These are phyloP conservation scores for Eurystomus gularis DNA, from an alignment of 2,113 vertebrate genomes.

Conservation along the genomic window DNA sequence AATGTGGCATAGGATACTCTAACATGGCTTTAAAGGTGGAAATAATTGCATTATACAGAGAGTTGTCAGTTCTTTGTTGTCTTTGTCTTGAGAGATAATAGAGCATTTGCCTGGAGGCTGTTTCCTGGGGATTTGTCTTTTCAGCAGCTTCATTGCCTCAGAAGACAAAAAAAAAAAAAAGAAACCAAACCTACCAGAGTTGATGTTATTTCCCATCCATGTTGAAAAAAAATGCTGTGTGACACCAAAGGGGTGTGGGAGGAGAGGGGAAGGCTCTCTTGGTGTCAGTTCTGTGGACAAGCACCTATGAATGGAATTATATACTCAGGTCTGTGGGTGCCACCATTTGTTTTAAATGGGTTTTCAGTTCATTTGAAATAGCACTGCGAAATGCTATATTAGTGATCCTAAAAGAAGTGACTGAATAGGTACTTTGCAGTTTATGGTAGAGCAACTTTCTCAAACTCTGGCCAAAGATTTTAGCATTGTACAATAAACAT, in stretches of 20 bases:
- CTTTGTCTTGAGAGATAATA: slow-evolving; percentile 16
- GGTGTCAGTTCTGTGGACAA: neutral
- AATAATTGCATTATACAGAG: slow-evolving; percentile 2
- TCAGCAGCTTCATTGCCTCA: neutral
- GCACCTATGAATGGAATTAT: neutral
- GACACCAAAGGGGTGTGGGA: neutral
- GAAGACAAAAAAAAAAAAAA: neutral
- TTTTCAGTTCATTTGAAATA: neutral
- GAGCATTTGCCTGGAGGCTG: neutral
- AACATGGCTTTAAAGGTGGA: neutral
- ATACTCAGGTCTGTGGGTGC: neutral
- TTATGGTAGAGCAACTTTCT: neutral
- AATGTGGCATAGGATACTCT: neutral
- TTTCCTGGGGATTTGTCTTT: neutral
- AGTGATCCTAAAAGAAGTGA: neutral
- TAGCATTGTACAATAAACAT: neutral
- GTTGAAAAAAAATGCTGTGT: neutral
- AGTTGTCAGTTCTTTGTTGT: neutral
- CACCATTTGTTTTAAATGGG: neutral
- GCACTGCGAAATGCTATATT: neutral
- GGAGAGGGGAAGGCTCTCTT: neutral
- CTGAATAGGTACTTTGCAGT: neutral
- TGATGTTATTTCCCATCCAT: neutral
- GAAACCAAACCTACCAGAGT: neutral
- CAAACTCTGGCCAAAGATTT: neutral